These are phyloP conservation scores for Rhizomys pruinosus DNA, from an alignment of 2,113 vertebrate species.

Conservation along the genomic window DNA sequence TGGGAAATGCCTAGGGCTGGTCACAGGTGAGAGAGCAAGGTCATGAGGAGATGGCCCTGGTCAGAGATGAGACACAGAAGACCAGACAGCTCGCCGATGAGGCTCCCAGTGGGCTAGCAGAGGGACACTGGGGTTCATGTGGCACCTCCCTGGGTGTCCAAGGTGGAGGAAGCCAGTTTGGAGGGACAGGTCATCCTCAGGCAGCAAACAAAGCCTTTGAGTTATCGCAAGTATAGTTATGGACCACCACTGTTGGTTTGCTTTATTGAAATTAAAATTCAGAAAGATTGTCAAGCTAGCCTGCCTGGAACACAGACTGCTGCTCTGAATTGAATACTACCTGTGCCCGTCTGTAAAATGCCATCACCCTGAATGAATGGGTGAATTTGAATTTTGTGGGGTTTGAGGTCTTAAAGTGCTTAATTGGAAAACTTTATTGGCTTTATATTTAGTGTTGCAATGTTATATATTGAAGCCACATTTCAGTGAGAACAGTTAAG, in stretches of 20 bases:
- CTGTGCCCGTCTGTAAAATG: no score
- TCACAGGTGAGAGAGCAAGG: fast-evolving
- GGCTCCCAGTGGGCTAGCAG: fast-evolving
- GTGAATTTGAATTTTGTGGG: slow-evolving; percentile 12
- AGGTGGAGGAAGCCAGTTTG: fast-evolving
- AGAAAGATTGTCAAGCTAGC: neutral
- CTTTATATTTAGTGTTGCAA: slow-evolving; percentile 11
- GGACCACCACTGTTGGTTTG: neutral
- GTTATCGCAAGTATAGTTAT: neutral
- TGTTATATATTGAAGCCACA: neutral
- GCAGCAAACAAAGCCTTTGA: neutral
- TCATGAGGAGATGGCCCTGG: fast-evolving
- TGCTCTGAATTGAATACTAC: neutral
- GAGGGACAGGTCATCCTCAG: neutral
- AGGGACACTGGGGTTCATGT: neutral
- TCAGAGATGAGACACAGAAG: neutral
- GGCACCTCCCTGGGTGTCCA: fast-evolving
- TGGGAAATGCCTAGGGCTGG: neutral
- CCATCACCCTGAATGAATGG: neutral
- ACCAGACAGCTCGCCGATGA: fast-evolving
- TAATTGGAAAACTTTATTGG: slow-evolving; percentile 18
- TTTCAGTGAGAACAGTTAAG: neutral
- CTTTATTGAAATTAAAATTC: slow-evolving; percentile 59
- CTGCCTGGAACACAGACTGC: neutral
- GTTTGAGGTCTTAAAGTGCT: neutral